A percentile compares a stretch with the other conserved stretches of the same genome.
Evolutionary conservation across 2,113 vertebrate genomes (phyloP).

Genomic region (Grammomys surdaster): DNA sequence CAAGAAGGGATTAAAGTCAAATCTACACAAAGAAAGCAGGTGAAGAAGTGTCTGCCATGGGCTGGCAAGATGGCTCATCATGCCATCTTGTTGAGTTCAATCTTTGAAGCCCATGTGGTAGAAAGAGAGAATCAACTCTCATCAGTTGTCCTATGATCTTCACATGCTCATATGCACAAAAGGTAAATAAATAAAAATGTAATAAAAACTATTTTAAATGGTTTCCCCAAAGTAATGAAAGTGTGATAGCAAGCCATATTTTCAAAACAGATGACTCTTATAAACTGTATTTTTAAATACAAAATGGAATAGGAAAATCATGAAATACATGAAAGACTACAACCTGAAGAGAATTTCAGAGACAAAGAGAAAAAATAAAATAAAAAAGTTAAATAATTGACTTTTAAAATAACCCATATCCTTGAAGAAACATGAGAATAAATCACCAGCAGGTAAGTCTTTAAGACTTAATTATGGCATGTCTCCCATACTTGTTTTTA

Average conservation of each 20-base stretch:
- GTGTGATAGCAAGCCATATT: neutral
- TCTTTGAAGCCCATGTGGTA: neutral
- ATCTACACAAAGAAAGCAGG: neutral
- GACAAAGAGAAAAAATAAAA: neutral
- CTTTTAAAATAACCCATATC: neutral
- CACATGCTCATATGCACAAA: neutral
- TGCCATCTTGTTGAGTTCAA: neutral
- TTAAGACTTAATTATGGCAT: neutral
- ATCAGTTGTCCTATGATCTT: neutral
- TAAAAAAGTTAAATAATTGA: neutral
- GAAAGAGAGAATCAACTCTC: too few relatives aligned
- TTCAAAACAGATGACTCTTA: neutral
- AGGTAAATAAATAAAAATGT: neutral
- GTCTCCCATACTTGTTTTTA: neutral
- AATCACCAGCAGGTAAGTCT: neutral
- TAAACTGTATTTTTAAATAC: constrained; percentile 18
- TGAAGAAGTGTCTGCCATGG: neutral
- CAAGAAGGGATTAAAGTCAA: neutral
- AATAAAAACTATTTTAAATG: neutral
- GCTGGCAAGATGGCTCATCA: neutral
- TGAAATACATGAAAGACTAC: neutral
- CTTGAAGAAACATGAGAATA: neutral
- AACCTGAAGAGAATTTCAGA: neutral
- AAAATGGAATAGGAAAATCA: constrained; percentile 8
- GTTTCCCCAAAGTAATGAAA: neutral